Evolutionary conservation across 2,888 invertebrate species (phyloP).

Genomic region (Erebia palarica): DNA sequence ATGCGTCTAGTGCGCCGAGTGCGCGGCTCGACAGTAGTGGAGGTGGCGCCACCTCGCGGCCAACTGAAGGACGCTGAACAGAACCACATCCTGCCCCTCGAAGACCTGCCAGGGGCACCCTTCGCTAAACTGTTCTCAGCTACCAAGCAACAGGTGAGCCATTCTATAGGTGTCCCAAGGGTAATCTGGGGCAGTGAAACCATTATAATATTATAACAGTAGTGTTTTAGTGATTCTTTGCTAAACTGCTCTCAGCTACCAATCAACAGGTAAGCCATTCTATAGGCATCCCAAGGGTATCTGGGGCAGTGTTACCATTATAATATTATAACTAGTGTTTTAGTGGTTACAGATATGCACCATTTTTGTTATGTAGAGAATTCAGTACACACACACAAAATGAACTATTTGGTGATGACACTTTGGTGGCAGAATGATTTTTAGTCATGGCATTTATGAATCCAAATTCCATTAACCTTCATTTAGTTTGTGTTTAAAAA

Average conservation of each 20-base stretch:
- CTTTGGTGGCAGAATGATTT: too few relatives aligned
- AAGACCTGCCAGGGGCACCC: slow-evolving; percentile 75
- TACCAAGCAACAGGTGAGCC: slow-evolving; percentile 83
- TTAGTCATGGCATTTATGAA: too few relatives aligned
- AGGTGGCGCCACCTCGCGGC: slow-evolving; percentile 82
- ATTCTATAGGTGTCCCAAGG: neutral
- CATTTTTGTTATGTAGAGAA: too few relatives aligned
- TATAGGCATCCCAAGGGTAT: neutral
- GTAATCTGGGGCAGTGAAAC: too few relatives aligned
- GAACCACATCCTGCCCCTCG: slow-evolving; percentile 59
- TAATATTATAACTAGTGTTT: too few relatives aligned
- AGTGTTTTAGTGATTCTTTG: slow-evolving; percentile 62
- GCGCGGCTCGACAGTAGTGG: slow-evolving; percentile 85
- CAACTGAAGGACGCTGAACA: slow-evolving; percentile 69
- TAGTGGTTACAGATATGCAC: too few relatives aligned
- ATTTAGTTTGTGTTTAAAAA: neutral
- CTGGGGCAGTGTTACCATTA: too few relatives aligned
- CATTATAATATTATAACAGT: too few relatives aligned
- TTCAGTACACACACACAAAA: too few relatives aligned
- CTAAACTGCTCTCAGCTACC: slow-evolving; percentile 90
- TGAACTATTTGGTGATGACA: too few relatives aligned
- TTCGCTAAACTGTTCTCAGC: slow-evolving; percentile 92
- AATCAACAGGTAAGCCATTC: slow-evolving; percentile 80
- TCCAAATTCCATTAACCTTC: too few relatives aligned
- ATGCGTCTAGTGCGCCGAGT: slow-evolving; percentile 94